Conservation (phyloP, 2,797 vertebrate genomes). For the Mallotus villosus region DNA sequence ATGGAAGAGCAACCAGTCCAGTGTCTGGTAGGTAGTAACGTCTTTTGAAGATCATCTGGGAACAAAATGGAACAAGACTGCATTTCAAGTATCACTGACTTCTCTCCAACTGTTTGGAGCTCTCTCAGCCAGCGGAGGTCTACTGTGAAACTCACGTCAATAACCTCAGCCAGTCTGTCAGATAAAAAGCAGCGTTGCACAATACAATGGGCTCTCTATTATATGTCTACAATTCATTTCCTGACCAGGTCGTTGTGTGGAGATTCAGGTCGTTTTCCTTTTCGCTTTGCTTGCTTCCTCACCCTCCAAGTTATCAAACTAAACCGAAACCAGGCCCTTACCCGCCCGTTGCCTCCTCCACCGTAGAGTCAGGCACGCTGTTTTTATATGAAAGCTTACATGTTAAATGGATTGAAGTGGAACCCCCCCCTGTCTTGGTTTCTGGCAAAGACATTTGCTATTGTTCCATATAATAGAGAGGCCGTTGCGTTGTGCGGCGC, state of each 20-base stretch:
- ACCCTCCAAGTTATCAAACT: background rate
- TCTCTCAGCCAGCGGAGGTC: slow-evolving; percentile 8
- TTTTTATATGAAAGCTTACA: slow-evolving; percentile 14
- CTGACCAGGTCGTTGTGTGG: too few relatives aligned
- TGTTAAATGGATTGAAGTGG: background rate
- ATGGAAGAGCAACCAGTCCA: background rate
- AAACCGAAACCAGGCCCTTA: background rate
- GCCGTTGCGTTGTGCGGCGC: background rate
- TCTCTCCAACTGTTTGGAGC: background rate
- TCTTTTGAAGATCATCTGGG: background rate
- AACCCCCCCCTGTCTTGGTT: background rate
- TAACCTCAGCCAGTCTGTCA: background rate
- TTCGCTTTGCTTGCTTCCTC: too few relatives aligned
- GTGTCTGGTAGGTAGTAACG: background rate
- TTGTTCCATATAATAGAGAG: background rate
- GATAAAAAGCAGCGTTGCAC: background rate
- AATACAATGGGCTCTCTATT: background rate
- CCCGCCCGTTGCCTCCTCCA: background rate
- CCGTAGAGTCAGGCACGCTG: slow-evolving; percentile 3
- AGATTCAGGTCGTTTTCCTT: too few relatives aligned
- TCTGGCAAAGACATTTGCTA: background rate
- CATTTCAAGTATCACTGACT: background rate
- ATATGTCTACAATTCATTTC: background rate
- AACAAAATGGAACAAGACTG: too few relatives aligned
- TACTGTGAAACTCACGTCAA: slow-evolving; percentile 26